Evolutionary conservation across 2,888 invertebrate genomes (phyloP).

Genomic region (Caenorhabditis wallacei): DNA sequence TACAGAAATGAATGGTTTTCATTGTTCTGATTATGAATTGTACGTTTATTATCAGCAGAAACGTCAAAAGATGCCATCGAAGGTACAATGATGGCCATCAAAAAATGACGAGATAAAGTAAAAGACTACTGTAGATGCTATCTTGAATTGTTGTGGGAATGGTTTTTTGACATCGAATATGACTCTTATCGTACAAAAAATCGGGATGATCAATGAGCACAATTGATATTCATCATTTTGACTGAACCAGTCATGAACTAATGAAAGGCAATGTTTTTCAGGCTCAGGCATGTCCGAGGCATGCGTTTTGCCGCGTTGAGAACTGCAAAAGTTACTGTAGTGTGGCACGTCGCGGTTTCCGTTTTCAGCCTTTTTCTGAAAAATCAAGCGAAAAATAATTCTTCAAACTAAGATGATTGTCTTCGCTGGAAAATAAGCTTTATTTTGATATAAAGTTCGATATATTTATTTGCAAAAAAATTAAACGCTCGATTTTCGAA

Average conservation of each 20-base stretch:
- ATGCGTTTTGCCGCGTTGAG: too few species aligned
- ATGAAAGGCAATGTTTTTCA: too few species aligned
- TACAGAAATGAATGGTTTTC: conserved; percentile 20
- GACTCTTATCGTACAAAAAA: background rate
- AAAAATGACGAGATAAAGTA: background rate
- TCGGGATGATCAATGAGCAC: conserved; percentile 14
- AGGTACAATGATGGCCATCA: conserved; percentile 28
- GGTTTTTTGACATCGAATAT: background rate
- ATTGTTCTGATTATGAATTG: conserved; percentile 12
- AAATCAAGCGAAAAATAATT: too few species aligned
- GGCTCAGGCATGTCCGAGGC: too few species aligned
- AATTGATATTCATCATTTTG: conserved; percentile 7
- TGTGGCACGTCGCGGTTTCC: too few species aligned
- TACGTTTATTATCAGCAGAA: conserved; percentile 28
- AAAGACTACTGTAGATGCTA: conserved; percentile 42
- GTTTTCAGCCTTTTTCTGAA: too few species aligned
- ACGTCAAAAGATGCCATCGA: conserved; percentile 23
- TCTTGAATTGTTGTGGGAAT: conserved; percentile 29
- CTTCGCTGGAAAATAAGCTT: too few species aligned
- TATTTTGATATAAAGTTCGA: too few species aligned
- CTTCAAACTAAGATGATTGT: too few species aligned
- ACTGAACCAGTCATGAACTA: background rate
- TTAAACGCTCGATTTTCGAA: too few species aligned
- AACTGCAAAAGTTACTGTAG: too few species aligned
- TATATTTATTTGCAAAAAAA: too few species aligned